phyloP scores from a whole-genome alignment of 2,888 invertebrate genomes.

The Cryptocheilus praepositus region DNA sequence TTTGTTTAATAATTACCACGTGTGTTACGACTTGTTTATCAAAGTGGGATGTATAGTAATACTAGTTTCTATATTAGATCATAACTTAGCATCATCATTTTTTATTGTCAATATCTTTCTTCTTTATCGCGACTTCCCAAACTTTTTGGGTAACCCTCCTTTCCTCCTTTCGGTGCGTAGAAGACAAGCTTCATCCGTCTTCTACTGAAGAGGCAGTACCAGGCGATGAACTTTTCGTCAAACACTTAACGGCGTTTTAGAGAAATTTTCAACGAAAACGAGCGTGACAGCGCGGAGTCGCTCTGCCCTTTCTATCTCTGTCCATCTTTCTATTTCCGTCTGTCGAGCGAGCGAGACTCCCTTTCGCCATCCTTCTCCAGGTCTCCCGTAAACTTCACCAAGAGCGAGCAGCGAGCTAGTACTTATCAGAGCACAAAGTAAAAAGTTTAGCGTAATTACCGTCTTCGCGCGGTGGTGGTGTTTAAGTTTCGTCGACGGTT shows the following conservation, averaged over 20 bases:
- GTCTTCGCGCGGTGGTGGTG: conserved; percentile 18
- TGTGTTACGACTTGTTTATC: too few species aligned
- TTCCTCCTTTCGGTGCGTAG: conserved; percentile 8
- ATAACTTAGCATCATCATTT: too few species aligned
- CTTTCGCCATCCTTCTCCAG: not conserved
- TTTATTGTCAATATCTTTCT: not conserved
- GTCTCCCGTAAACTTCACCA: conserved; percentile 30
- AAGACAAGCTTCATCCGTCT: conserved; percentile 35
- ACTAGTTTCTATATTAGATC: too few species aligned
- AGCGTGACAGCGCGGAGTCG: conserved; percentile 1
- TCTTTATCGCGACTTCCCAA: not conserved
- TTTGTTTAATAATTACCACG: too few species aligned
- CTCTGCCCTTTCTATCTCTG: not conserved
- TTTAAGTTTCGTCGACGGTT: conserved; percentile 23
- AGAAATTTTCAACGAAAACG: conserved; percentile 31
- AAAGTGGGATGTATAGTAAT: too few species aligned
- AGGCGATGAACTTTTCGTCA: conserved; percentile 13
- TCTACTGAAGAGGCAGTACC: conserved; percentile 11
- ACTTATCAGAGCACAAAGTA: conserved; percentile 31
- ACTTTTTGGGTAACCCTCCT: not conserved
- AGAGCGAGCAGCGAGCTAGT: conserved; percentile 7
- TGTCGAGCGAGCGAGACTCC: not conserved
- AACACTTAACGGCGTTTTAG: conserved; percentile 19
- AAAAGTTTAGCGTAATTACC: conserved; percentile 42
- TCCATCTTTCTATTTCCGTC: not conserved